phyloP scores from a whole-genome alignment of 1,140 invertebrate genomes.

The Drosophila willistoni region DNA sequence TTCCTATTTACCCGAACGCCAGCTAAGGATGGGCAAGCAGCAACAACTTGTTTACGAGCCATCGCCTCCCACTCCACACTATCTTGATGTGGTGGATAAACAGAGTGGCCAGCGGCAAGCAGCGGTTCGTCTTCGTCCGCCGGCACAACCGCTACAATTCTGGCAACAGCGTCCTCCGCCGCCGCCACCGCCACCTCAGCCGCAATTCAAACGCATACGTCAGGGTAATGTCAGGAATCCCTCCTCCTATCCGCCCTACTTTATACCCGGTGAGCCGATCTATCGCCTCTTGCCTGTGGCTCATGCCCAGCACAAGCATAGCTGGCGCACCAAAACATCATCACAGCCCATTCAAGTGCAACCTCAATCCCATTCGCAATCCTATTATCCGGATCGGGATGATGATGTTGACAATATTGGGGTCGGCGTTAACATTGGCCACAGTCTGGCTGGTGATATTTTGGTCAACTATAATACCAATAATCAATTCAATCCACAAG shows the following conservation, averaged over 20 bases:
- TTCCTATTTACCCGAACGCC: constrained; percentile 52
- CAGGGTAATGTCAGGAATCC: constrained; percentile 43
- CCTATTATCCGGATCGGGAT: constrained; percentile 56
- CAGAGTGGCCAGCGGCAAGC: constrained; percentile 17
- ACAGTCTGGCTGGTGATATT: constrained; percentile 64
- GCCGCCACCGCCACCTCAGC: constrained; percentile 24
- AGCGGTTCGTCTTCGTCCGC: constrained; percentile 46
- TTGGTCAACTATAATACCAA: constrained; percentile 68
- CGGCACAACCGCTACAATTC: constrained; percentile 52
- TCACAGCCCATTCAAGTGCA: constrained; percentile 42
- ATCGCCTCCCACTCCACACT: constrained; percentile 33
- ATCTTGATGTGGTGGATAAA: constrained; percentile 52
- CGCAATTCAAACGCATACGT: constrained; percentile 50
- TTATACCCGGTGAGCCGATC: constrained; percentile 61
- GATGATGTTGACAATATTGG: background rate
- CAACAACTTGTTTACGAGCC: constrained; percentile 50
- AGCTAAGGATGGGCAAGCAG: constrained; percentile 48
- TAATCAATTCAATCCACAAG: constrained; percentile 86
- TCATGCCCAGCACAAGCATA: constrained; percentile 63
- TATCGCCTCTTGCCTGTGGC: constrained; percentile 69
- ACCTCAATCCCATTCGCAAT: constrained; percentile 70
- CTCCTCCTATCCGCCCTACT: constrained; percentile 54
- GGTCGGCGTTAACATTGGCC: constrained; percentile 50
- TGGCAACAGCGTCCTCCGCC: constrained; percentile 45
- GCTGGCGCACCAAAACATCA: constrained; percentile 41